Conservation (phyloP, 2,113 vertebrate species). For the Alexandromys fortis region DNA sequence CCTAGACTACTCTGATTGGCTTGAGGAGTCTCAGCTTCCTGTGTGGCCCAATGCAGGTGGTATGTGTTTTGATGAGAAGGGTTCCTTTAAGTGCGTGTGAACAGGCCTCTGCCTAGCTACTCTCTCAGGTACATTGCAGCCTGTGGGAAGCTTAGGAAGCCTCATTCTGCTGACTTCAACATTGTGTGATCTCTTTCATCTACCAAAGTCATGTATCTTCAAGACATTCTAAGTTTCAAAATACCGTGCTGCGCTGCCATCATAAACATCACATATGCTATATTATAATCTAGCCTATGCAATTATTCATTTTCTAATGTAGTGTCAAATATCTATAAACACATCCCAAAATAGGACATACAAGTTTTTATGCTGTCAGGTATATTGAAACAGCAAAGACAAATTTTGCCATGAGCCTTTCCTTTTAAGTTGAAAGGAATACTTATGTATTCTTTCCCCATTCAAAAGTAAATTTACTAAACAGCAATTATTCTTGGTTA, state of each 20-base stretch:
- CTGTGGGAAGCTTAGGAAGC: neutral
- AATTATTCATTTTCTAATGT: neutral
- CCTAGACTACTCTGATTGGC: neutral
- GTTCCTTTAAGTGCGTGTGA: neutral
- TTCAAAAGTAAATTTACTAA: slow-evolving; percentile 8
- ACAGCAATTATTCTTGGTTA: neutral
- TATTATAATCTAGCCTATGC: neutral
- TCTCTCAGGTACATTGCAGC: neutral
- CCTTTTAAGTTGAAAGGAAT: neutral
- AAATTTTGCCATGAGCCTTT: neutral
- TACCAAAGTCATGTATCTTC: neutral
- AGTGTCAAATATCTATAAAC: neutral
- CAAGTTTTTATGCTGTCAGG: neutral
- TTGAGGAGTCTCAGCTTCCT: neutral
- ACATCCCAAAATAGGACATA: neutral
- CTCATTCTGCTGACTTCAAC: neutral
- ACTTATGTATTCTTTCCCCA: neutral
- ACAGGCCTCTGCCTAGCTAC: neutral
- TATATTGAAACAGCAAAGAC: neutral
- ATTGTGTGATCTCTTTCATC: neutral
- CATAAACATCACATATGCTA: neutral
- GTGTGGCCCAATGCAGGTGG: neutral
- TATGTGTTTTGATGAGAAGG: neutral
- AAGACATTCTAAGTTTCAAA: neutral
- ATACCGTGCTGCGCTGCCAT: neutral